Evolutionary conservation across 1,140 invertebrate species (phyloP), one percentile per base, ranked within the genome.

Genomic region (Heliconius hermathena): DNA sequence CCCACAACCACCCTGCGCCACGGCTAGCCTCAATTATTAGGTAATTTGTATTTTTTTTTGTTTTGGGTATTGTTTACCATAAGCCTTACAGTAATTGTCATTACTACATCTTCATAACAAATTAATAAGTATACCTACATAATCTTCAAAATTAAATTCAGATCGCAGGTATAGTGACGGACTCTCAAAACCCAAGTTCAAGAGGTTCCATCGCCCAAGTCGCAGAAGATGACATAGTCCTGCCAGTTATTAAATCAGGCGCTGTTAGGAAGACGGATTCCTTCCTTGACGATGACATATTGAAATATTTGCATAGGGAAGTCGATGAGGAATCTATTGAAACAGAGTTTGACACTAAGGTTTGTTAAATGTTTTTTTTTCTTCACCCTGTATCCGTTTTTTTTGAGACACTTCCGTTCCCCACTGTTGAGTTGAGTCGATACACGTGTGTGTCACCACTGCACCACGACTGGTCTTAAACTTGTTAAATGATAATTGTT

Each of bases 241-340:
- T 88, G 0, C 85, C 88, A 8, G 86, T 88, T 1, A 82, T 91
- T 54, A 93, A 90, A 70, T 16, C 84, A 0, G 80, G 78, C 6
- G 74, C 80, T 1, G 66, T 89, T 8, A 86, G 82, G 74, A 91
- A 91, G 71, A 90, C 90, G 0, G 90, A 94, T 60, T 95, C 95
- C 1, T 96, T 96, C 81, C 94, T 97, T 9, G 95, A 96, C 75
- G 85, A 95, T 2, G 95, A 96, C 6, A 95, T 97, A 54, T 89
- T 97, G 26, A 96, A 96, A 87, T 96, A 96, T 73, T 88, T 97
- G 18, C 95, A 96, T 54, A 91, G 97, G 79, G 96, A 97, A 87
- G 91, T 97, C 9, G 96, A 97, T 84, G 94, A 95, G 71, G 96
- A 97, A 79, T 95, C 95, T 26, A 95, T 97, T 54, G 96, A 97